A percentile compares a stretch with the other conserved stretches of the same genome.
phyloP scores from a whole-genome alignment of 2,113 vertebrate genomes.

The Bubo blakistoni region DNA sequence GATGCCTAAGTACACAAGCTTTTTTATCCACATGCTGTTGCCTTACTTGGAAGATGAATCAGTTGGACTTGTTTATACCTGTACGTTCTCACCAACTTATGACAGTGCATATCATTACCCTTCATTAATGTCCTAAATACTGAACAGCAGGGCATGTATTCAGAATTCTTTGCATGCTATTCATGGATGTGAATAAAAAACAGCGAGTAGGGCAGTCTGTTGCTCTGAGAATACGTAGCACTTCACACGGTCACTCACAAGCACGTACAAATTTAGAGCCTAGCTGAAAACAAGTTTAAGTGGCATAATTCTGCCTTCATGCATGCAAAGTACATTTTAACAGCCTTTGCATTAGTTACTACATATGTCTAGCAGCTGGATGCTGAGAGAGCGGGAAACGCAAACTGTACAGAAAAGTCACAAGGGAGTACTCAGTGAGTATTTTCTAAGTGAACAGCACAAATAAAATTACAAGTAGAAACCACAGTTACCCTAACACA shows the following conservation, averaged over 20 bases:
- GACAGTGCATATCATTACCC: no score
- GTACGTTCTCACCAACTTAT: rapidly evolving
- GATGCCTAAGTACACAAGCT: not conserved
- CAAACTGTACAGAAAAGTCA: not conserved
- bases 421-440: not conserved
- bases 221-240: not conserved
- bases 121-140: not conserved
- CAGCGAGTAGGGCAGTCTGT: not conserved
- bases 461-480: not conserved
- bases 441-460: not conserved
- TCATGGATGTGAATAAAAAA: not conserved
- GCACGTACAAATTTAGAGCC: rapidly evolving
- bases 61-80: not conserved
- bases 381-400: not conserved
- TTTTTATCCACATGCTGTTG: not conserved
- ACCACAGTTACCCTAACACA: not conserved
- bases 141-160: not conserved
- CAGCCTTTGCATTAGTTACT: not conserved
- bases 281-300: not conserved
- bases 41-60: not conserved
- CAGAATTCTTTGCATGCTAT: not conserved
- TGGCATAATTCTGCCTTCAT: not conserved
- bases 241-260: rapidly evolving
- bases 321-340: not conserved
- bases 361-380: slow-evolving; percentile 32